Conservation (phyloP, 2,888 invertebrate genomes). For the Spilarctia lutea region DNA sequence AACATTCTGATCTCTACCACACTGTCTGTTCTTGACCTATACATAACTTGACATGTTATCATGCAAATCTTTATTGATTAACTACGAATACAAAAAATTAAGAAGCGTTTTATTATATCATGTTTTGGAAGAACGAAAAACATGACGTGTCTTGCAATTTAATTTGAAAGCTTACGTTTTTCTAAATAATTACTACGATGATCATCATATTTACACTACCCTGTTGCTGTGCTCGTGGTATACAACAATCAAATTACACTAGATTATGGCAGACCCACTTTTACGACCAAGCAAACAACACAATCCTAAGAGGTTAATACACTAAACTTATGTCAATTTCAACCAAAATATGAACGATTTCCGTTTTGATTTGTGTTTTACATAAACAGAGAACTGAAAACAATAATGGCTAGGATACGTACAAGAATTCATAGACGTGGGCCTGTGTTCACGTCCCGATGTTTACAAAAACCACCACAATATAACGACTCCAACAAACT, state of each 20-base stretch:
- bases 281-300: slow-evolving; percentile 65
- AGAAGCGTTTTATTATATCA: slow-evolving; percentile 34
- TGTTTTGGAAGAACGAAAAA: slow-evolving; percentile 38
- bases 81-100: slow-evolving; percentile 24
- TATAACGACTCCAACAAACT: slow-evolving; percentile 68
- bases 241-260: slow-evolving; percentile 55
- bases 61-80: slow-evolving; percentile 50
- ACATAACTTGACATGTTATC: slow-evolving; percentile 29
- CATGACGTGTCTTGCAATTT: slow-evolving; percentile 39
- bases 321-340: slow-evolving; percentile 46
- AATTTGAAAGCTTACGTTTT: slow-evolving; percentile 32
- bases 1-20: slow-evolving; percentile 24
- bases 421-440: slow-evolving; percentile 86
- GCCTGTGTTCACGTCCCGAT: slow-evolving; percentile 82
- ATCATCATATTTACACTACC: slow-evolving; percentile 46
- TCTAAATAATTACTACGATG: slow-evolving; percentile 25
- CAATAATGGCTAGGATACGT: slow-evolving; percentile 78
- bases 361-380: slow-evolving; percentile 50
- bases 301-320: slow-evolving; percentile 70
- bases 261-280: slow-evolving; percentile 63
- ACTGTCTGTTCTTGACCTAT: slow-evolving; percentile 37
- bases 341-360: slow-evolving; percentile 53
- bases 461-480: slow-evolving; percentile 82
- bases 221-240: slow-evolving; percentile 62
- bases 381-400: slow-evolving; percentile 61